Evolutionary conservation across 2,888 invertebrate genomes (phyloP), one percentile per base, ranked within the genome.

Genomic region (Aromia moschata): DNA sequence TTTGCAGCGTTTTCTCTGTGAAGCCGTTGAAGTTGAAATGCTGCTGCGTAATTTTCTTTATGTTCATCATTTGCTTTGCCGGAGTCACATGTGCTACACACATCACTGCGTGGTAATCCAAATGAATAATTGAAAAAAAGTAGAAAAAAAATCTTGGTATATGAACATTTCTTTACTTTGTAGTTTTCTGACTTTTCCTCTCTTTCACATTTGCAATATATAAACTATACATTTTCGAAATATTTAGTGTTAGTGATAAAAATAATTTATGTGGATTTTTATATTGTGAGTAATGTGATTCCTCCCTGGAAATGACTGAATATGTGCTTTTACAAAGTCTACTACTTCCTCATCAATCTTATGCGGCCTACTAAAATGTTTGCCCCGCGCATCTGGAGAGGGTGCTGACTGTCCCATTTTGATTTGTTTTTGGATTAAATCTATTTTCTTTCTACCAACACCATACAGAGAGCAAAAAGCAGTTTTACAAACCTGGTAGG

Each of bases 21-120:
- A 30, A 20, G 12, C 17, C 62, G 46, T 49, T 58, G 58, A 18
- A 31, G 55, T 7, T 64, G 36, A 58, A 58, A 55, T 30, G 57
- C 58, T 30, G 38, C 40, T 25, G 33, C 12, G 20, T 33, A 58
- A 33, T 59, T 55, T 36, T 49, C 55, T 25, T 37, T 43, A 33
- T 62, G 62, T 37, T 62, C 59, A 5, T 5, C 14, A 14, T 52
- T 30, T n/a, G 16, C 15, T 16, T 52, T 41, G 10, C 52, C 52
- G 16, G 52, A 31, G 11, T 25, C 52, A 40, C 41, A 52, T 10
- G 41, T 52, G 16, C 46, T 46, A 36, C 46, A 46, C 2, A 17
- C 17, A 17, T 52, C 46, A 46, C 46, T 46, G 15, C 46, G n/a
- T 33, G 17, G 46, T 14, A 17, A 14, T 16, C 46, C 46, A 46